These are phyloP conservation scores for Cyclophora punctaria DNA, from an alignment of 2,888 invertebrate species.

Conservation along the genomic window DNA sequence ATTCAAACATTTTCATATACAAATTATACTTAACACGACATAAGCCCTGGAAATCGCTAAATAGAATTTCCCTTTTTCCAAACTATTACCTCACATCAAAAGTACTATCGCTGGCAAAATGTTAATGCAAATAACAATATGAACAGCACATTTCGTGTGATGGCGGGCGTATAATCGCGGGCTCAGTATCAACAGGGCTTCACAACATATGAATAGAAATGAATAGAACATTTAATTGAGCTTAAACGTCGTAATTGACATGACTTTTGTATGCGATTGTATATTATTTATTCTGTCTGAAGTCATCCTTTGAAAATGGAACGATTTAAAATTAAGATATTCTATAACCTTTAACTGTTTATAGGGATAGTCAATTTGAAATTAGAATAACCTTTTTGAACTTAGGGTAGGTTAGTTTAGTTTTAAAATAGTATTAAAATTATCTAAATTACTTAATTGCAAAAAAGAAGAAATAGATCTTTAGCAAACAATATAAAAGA, in stretches of 20 bases:
- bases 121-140: background rate
- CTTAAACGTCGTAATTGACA: constrained; percentile 1
- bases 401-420: too few species aligned
- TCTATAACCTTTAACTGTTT: too few species aligned
- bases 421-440: too few species aligned
- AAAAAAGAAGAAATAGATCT: too few species aligned
- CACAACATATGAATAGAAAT: background rate
- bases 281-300: too few species aligned
- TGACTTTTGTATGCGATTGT: background rate
- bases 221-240: constrained; percentile 1
- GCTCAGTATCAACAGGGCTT: background rate
- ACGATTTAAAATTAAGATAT: too few species aligned
- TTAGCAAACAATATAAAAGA: too few species aligned
- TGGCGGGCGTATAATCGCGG: constrained; percentile 4
- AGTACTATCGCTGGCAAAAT: background rate
- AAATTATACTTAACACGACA: background rate
- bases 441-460: too few species aligned
- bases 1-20: background rate
- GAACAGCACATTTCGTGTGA: background rate
- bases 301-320: too few species aligned
- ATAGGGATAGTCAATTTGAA: too few species aligned
- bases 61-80: background rate
- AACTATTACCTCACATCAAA: background rate
- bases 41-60: background rate
- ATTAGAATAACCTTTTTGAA: too few species aligned